phyloP scores from a whole-genome alignment of 2,797 vertebrate genomes.

The Hozukius guyotensis region DNA sequence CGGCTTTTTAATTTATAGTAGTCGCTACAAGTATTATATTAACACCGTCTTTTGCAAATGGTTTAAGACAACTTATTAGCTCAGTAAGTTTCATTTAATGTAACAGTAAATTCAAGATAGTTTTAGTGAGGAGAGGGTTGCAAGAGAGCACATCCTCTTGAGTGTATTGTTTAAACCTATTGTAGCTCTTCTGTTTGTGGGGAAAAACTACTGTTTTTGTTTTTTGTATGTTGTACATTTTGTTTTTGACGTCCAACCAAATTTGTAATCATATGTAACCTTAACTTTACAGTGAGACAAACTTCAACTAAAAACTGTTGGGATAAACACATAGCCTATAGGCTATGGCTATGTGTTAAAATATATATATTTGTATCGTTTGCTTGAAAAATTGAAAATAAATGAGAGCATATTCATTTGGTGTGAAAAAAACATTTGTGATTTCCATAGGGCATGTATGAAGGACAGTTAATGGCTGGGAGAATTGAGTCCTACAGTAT shows the following conservation, averaged over 20 bases:
- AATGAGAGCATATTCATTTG: neutral
- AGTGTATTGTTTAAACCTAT: too few species aligned
- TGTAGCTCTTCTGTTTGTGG: too few species aligned
- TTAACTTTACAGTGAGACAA: neutral
- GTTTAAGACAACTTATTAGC: neutral
- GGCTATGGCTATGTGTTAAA: too few species aligned
- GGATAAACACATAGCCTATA: too few species aligned
- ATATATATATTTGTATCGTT: neutral
- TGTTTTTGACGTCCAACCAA: too few species aligned
- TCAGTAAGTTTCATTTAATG: neutral
- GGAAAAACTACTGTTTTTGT: too few species aligned
- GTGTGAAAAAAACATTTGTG: neutral
- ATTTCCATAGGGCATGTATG: neutral
- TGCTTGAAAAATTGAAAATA: neutral
- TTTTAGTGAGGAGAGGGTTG: too few species aligned
- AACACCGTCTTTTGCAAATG: neutral
- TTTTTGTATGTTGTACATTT: too few species aligned
- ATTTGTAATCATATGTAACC: neutral
- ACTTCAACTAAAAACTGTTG: neutral
- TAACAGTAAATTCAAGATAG: neutral
- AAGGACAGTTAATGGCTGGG: neutral
- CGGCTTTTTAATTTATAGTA: too few species aligned
- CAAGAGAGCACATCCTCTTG: neutral
- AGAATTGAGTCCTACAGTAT: neutral
- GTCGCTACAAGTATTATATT: too few species aligned